A percentile compares a stretch with the other conserved stretches of the same genome.
phyloP scores from a whole-genome alignment of 2,113 vertebrate genomes.

The Oxygymnocypris stewartii region DNA sequence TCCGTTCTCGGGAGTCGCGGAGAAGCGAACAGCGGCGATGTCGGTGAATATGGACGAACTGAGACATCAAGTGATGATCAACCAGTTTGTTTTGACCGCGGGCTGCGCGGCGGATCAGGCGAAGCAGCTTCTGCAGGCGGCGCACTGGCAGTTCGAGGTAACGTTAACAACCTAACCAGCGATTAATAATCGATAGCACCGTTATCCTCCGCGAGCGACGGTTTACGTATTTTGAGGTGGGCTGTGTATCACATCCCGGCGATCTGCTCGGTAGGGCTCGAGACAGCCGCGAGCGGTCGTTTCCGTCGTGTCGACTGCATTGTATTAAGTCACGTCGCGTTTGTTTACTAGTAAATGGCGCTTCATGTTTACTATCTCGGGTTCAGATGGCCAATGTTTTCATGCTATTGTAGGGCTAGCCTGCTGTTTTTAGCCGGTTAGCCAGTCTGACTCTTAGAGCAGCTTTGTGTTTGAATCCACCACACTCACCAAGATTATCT shows the following conservation, averaged over 20 bases:
- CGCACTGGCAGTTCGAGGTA: constrained; percentile 96
- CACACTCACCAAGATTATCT: not conserved
- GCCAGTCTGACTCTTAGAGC: not conserved
- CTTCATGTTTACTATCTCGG: not conserved
- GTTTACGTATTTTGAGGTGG: not conserved
- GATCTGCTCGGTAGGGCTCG: too few species aligned
- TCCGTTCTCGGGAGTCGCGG: constrained; percentile 18
- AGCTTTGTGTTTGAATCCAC: constrained; percentile 24
- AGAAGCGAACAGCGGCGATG: constrained; percentile 65
- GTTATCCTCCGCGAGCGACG: not conserved
- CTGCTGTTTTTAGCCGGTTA: not conserved
- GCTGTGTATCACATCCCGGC: not conserved
- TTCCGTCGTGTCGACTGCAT: not conserved
- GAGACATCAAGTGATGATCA: constrained; percentile 82
- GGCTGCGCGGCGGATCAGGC: constrained; percentile 86
- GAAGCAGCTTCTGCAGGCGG: constrained; percentile 90
- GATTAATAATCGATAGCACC: not conserved
- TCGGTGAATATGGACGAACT: constrained; percentile 92
- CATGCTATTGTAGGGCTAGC: not conserved
- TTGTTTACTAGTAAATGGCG: not conserved
- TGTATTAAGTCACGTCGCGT: constrained; percentile 10
- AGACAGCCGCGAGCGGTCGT: not conserved
- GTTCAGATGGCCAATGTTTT: not conserved
- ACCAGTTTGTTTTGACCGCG: constrained; percentile 79
- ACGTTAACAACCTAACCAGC: constrained; percentile 43